phyloP scores from a whole-genome alignment of 2,888 invertebrate genomes.

The Dryomyza anilis region DNA sequence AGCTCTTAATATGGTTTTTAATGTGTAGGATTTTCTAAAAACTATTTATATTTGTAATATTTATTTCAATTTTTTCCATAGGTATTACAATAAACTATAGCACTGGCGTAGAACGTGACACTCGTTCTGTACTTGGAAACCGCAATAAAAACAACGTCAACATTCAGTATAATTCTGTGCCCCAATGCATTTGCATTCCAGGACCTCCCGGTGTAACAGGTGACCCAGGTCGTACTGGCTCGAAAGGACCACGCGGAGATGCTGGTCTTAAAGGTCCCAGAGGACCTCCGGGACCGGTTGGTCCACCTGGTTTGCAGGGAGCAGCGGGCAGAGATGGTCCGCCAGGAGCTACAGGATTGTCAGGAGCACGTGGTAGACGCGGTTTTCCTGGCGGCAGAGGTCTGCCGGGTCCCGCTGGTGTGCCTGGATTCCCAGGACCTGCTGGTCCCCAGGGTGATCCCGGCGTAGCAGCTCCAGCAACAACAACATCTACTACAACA shows the following conservation, averaged over 20 bases:
- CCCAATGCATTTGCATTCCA: constrained; percentile 21
- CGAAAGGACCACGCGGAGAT: constrained; percentile 29
- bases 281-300: constrained; percentile 27
- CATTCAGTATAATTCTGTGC: background rate
- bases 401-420: constrained; percentile 21
- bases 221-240: constrained; percentile 16
- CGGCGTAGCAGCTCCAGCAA: constrained; percentile 26
- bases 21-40: background rate
- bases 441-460: constrained; percentile 31
- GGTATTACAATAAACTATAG: background rate
- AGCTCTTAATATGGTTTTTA: background rate
- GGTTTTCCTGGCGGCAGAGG: constrained; percentile 34
- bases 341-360: constrained; percentile 6
- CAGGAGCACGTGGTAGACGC: constrained; percentile 31
- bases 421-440: constrained; percentile 22
- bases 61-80: background rate
- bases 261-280: constrained; percentile 22
- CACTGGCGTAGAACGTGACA: background rate
- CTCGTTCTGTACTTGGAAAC: background rate
- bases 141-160: background rate
- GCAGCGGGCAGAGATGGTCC: constrained; percentile 27
- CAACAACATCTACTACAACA: constrained; percentile 17
- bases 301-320: constrained; percentile 31
- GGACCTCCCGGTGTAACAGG: constrained; percentile 24
- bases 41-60: background rate